These are phyloP conservation scores for Eulacestoma nigropectus DNA, from an alignment of 2,113 vertebrate genomes.

Conservation along the genomic window DNA sequence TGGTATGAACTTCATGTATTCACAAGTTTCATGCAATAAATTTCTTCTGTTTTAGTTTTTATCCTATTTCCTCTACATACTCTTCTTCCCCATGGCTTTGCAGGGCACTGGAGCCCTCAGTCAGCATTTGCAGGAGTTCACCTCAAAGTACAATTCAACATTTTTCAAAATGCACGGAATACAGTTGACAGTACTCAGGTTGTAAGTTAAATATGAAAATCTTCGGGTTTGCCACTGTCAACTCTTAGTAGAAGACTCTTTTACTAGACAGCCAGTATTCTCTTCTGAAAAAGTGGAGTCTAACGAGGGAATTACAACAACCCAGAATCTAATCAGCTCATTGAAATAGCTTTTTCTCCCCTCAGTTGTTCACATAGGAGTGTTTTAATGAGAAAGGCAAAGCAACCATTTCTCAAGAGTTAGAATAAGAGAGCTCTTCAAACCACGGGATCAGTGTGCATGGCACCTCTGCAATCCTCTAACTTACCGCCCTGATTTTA, in stretches of 20 bases:
- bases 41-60: background rate
- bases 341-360: background rate
- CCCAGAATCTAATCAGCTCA: background rate
- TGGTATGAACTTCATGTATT: background rate
- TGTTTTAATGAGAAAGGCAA: background rate
- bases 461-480: background rate
- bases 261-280: background rate
- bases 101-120: background rate
- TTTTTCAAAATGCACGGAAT: background rate
- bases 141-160: background rate
- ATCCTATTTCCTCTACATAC: background rate
- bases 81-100: background rate
- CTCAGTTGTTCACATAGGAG: background rate
- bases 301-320: background rate
- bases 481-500: background rate
- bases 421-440: background rate
- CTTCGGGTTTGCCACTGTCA: background rate
- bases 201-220: background rate
- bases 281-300: background rate
- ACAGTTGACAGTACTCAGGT: background rate
- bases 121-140: background rate
- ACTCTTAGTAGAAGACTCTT: background rate
- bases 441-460: background rate
- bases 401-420: background rate
- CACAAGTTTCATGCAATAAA: background rate